Conservation (phyloP, 1,140 invertebrate species). For the Drosophila setifemur region DNA sequence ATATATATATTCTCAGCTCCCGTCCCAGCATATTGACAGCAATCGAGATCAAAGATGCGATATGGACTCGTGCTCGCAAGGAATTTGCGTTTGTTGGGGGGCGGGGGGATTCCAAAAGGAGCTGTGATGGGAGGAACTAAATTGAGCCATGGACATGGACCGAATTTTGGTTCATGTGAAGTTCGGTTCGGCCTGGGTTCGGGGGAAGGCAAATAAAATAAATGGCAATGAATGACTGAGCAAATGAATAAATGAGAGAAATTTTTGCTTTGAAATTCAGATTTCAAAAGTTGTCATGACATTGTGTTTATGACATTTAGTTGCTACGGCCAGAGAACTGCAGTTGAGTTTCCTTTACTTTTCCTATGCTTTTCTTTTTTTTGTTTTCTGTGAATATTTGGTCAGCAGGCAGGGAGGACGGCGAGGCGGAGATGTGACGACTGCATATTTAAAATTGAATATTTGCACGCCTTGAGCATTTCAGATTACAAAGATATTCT, state of each 20-base stretch:
- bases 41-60: conserved; percentile 67
- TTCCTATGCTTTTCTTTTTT: conserved; percentile 22
- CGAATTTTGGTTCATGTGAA: conserved; percentile 44
- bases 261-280: conserved; percentile 81
- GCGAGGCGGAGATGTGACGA: neutral
- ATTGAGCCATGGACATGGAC: conserved; percentile 57
- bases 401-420: neutral
- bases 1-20: neutral
- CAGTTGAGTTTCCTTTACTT: neutral
- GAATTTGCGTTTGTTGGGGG: conserved; percentile 26
- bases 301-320: conserved; percentile 78
- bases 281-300: conserved; percentile 81
- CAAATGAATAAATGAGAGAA: conserved; percentile 70
- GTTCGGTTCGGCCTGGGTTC: too few species aligned
- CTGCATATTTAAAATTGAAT: conserved; percentile 80
- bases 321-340: conserved; percentile 30
- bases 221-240: conserved; percentile 79
- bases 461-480: conserved; percentile 80
- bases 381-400: too few species aligned
- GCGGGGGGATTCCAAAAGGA: too few species aligned
- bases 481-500: conserved; percentile 79
- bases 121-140: neutral
- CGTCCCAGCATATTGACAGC: conserved; percentile 54
- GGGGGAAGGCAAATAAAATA: conserved; percentile 65
- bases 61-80: conserved; percentile 45